Evolutionary conservation across 53 echinoderm and acorn worm genomes (phyloP), one percentile per base, ranked within the genome.

Genomic region (Henricia sp.): DNA sequence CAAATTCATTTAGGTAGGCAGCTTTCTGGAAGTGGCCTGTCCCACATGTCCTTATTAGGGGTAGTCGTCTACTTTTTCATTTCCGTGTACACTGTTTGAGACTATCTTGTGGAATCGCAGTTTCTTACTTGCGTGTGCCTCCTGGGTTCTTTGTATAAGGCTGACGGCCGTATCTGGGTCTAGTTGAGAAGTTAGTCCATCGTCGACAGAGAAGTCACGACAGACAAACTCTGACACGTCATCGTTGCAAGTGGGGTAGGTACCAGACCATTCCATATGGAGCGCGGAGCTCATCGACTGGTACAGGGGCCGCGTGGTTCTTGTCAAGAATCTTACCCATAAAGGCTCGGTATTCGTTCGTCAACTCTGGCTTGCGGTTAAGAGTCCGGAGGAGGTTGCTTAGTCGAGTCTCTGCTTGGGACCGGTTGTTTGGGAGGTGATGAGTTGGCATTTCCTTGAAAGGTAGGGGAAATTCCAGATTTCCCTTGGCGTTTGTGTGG

Each of bases 401-500:
- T 14, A 70, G n/a, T 25, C 83, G 54, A 25, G 19, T 12, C 25
- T 82, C 25, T 16, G 63, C 82, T 44, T 65, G 50, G 1, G 51
- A 8, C 40, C 46, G 57, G 34, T 72, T 85, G 46, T 59, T 73
- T 40, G 85, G 85, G 3, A 85, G 58, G 23, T 17, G 11, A 21
- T 48, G 16, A 16, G 25, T 46, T 20, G 1, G 71, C 12, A 3
- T 52, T 30, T 71, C 23, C 57, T 67, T 67, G 51, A 66, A 83
- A 6, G 50, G 66, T 40, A 68, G 30, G 24, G 83, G 67, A 27
- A 83, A 44, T 41, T 83, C 67, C 35, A 86, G 29, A 64, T 86
- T 86, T 74, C 86, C 74, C 24, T 58, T n/a, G 23, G n/a, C 6
- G 34, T 88, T 88, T 10, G 88, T 88, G 50, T 82, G 72, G 43